phyloP scores from a whole-genome alignment of 2,888 invertebrate species.

The Graphium colonna region DNA sequence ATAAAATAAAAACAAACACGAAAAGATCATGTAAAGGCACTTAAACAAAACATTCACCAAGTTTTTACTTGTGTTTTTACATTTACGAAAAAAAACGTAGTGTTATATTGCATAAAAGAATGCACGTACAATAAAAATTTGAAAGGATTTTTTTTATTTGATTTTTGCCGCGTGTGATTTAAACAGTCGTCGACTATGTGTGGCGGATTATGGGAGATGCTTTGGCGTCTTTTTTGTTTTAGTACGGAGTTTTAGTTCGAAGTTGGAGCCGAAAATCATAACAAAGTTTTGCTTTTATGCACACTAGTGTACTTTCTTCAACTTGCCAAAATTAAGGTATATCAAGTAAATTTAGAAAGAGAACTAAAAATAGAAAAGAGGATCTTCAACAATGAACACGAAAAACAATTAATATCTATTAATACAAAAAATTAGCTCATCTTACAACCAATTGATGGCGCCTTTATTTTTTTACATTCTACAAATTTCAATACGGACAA shows the following conservation, averaged over 20 bases:
- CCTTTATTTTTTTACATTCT: too few relatives aligned
- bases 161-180: background rate
- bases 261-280: constrained; percentile 8
- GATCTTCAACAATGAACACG: too few relatives aligned
- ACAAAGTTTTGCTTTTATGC: constrained; percentile 3
- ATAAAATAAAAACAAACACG: too few relatives aligned
- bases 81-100: background rate
- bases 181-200: constrained; percentile 2
- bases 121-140: background rate
- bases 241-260: background rate
- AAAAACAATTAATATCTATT: too few relatives aligned
- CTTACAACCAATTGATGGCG: too few relatives aligned
- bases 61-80: background rate
- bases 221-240: constrained; percentile 13
- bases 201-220: background rate
- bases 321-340: too few relatives aligned
- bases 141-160: constrained; percentile 1
- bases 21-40: too few relatives aligned
- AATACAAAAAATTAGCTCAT: too few relatives aligned
- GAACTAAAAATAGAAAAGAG: too few relatives aligned
- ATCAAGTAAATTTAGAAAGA: too few relatives aligned
- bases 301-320: background rate
- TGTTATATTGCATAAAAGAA: background rate
- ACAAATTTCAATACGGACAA: too few relatives aligned
- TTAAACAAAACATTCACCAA: background rate